Base-by-base conservation (phyloP, 2,888 invertebrate genomes). In the Harpalus rufipes region DNA sequence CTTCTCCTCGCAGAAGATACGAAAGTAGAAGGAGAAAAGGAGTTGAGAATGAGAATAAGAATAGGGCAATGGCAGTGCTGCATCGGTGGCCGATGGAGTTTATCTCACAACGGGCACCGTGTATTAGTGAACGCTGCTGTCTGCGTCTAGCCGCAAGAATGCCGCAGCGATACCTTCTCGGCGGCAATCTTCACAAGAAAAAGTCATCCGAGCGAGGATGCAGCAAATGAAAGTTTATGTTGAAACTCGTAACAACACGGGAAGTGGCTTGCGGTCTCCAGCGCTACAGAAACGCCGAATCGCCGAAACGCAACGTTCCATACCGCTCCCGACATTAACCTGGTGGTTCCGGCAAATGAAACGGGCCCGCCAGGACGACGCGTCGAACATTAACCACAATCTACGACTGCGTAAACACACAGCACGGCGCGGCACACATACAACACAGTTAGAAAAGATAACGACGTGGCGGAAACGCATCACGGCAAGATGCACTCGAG, bases 181-280 rank as follows among this genome's bases (percentile, higher is more conserved):
- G 25, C 84, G 84, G 84, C 78, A 84, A 84, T 84, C 84, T 76
- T 84, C 78, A 84, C 59, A 78, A 51, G 65, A 65, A 84, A 78
- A 78, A 84, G 84, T 84, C 84, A 84, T 84, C 84, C 78, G 65
- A 78, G 78, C 78, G 78, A 78, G 63, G 78, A 78, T 84, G 84
- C 84, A 84, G 84, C 84, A 84, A 84, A 84, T 84, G 84, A 84
- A 84, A 84, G 84, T 84, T 84, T 84, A 84, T 84, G 84, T 84
- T 84, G 84, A 84, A 84, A 84, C 78, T 84, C 63, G 76, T 84
- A 84, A 78, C 84, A 84, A 84, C 84, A 84, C 65, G 84, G 84
- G 78, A 84, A 84, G 78, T 78, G 78, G 65, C 84, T 76, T 84
- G 84, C 59, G 84, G 76, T 76, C 78, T 39, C 83, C 61, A 59